Evolutionary conservation across 2,888 invertebrate species (phyloP), one percentile per base, ranked within the genome.

Genomic region (Apoda limacodes): DNA sequence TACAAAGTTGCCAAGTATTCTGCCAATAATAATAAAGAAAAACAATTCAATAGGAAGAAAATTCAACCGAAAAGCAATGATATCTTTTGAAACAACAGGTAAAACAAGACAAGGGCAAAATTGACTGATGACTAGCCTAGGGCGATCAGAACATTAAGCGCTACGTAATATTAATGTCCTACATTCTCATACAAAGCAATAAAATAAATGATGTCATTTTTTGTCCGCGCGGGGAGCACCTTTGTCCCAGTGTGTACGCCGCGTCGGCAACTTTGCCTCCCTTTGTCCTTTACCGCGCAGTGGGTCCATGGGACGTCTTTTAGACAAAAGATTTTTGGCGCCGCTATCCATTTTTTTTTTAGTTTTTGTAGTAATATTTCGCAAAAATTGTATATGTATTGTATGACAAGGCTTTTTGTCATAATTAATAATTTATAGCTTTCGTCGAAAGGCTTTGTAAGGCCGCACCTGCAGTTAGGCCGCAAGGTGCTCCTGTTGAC

Each of bases 201-300:
- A 76, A 78, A 75, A 80, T 80, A 76, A 78, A 80, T 78, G 78
- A 78, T 74, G 75, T 76, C 71, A 78, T 78, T 78, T 78, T 78
- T 78, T 78, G 76, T 75, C 63, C 56, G 58, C 55, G 51, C 63
- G 59, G 69, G 68, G 67, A 56, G 60, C 56, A 55, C 53, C 59
- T 72, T 74, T 67, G 68, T 66, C 61, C 70, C 66, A 55, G 50
- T 55, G 60, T 62, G 60, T 46, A 38, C 44, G 50, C 60, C 60
- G 61, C 53, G 56, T 55, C 69, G 68, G 66, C 58, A 59, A 56
- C 59, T 56, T 61, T 56, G 48, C 58, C 49, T 55, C 49, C 46
- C 62, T 65, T 72, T 69, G 60, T 65, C 47, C 54, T 44, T 34
- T 41, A 50, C 55, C 60, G 59, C 60, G 55, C 54, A 52, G 53